phyloP scores from a whole-genome alignment of 1,140 invertebrate genomes.

The Magallana angulata region DNA sequence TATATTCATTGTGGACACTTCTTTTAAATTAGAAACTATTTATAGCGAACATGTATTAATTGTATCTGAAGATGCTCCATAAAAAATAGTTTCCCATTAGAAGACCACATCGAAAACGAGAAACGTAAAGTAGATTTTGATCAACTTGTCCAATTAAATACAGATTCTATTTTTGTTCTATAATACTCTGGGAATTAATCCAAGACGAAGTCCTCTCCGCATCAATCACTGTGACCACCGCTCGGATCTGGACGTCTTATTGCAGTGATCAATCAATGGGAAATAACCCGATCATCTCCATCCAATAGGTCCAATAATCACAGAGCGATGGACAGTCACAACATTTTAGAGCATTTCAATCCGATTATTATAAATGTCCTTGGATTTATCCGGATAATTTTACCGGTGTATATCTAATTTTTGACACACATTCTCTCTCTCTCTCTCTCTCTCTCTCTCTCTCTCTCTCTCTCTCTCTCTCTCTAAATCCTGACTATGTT shows the following conservation, averaged over 20 bases:
- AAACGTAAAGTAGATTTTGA: slow-evolving; percentile 24
- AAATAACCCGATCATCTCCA: background rate
- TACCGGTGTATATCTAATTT: too few relatives aligned
- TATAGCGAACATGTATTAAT: too few relatives aligned
- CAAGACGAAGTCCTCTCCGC: background rate
- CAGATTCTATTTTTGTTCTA: slow-evolving; percentile 29
- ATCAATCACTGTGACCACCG: slow-evolving; percentile 7
- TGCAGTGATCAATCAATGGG: slow-evolving; percentile 26
- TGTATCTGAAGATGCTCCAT: too few relatives aligned
- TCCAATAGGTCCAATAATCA: slow-evolving; percentile 7
- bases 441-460: too few relatives aligned
- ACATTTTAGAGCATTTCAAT: background rate
- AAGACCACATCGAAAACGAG: background rate
- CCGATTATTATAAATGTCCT: too few relatives aligned
- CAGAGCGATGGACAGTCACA: background rate
- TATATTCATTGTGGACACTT: too few relatives aligned
- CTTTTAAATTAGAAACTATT: too few relatives aligned
- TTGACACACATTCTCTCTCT: too few relatives aligned
- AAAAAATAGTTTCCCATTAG: too few relatives aligned
- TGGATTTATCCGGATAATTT: too few relatives aligned
- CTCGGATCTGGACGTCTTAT: slow-evolving; percentile 12
- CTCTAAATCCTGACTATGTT: too few relatives aligned
- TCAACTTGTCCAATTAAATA: slow-evolving; percentile 25
- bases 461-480: too few relatives aligned
- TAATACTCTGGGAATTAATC: slow-evolving; percentile 28